These are phyloP conservation scores for Pogonomyrmex californicus DNA, from an alignment of 1,140 invertebrate species.

Conservation along the genomic window DNA sequence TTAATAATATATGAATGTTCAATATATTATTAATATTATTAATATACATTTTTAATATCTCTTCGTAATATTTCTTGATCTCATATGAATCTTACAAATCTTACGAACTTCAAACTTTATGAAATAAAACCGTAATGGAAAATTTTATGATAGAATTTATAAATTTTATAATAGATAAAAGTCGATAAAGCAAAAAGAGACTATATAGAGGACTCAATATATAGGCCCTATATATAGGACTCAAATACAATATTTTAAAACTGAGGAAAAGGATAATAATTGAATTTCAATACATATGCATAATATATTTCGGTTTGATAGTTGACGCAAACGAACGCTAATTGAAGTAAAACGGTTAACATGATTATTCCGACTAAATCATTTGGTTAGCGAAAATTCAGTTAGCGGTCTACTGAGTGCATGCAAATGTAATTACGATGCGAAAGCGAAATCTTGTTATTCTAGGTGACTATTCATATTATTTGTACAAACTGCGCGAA, in stretches of 20 bases:
- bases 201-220: neutral
- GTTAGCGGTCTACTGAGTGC: slow-evolving; percentile 49
- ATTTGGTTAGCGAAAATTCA: slow-evolving; percentile 53
- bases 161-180: neutral
- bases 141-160: neutral
- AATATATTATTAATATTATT: too few relatives aligned
- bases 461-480: slow-evolving; percentile 58
- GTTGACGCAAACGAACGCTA: slow-evolving; percentile 53
- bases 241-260: neutral
- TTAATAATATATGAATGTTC: too few relatives aligned
- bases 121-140: neutral
- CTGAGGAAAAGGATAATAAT: neutral
- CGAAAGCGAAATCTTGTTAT: slow-evolving; percentile 54
- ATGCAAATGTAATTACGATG: slow-evolving; percentile 53
- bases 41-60: neutral
- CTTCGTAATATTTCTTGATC: neutral
- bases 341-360: slow-evolving; percentile 60
- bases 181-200: neutral
- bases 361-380: slow-evolving; percentile 56
- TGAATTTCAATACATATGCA: neutral
- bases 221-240: neutral
- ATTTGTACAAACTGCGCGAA: slow-evolving; percentile 23
- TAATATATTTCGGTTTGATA: slow-evolving; percentile 34
- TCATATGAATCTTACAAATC: neutral
- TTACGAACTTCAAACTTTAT: neutral